Percentiles rank a stretch among this genome's conserved stretches.
phyloP scores from a whole-genome alignment of 2,113 vertebrate species.

The Calyptommatus sinebrachiatus region DNA sequence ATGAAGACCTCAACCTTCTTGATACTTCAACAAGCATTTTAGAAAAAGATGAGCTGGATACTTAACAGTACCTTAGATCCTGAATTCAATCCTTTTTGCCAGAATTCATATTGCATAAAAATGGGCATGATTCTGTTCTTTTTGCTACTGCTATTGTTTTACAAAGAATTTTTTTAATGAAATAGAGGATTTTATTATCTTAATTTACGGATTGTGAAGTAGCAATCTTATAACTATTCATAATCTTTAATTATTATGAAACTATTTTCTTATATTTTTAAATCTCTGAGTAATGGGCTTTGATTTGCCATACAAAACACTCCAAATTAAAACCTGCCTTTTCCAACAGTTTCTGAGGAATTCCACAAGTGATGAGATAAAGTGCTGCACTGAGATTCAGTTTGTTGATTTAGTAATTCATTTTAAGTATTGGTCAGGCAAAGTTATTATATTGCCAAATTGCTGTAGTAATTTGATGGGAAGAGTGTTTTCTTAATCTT shows the following conservation, averaged over 20 bases:
- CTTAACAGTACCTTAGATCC: not conserved
- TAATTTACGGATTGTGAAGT: not conserved
- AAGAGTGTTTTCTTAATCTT: conserved; percentile 30
- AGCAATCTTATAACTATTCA: not conserved
- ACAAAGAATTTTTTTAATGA: not conserved
- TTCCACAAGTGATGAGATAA: conserved; percentile 1
- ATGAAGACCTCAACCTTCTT: not conserved
- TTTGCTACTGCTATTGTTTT: not conserved
- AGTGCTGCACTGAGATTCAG: not conserved
- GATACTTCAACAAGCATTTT: not conserved
- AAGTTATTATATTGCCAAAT: conserved; percentile 40
- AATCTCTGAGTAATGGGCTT: conserved; percentile 6
- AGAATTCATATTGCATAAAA: not conserved
- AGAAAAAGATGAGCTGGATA: not conserved
- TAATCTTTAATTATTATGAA: conserved; percentile 13
- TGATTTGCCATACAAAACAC: conserved; percentile 8
- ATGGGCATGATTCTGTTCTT: not conserved
- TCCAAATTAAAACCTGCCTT: conserved; percentile 7
- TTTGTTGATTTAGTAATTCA: too few species aligned
- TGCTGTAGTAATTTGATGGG: conserved; percentile 33
- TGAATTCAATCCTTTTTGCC: not conserved
- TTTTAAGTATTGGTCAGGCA: conserved; percentile 25
- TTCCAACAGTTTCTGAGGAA: conserved; percentile 32
- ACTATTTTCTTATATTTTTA: conserved; percentile 14
- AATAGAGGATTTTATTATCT: not conserved